Evolutionary conservation across 2,113 vertebrate species (phyloP).

Genomic region (Strix uralensis): DNA sequence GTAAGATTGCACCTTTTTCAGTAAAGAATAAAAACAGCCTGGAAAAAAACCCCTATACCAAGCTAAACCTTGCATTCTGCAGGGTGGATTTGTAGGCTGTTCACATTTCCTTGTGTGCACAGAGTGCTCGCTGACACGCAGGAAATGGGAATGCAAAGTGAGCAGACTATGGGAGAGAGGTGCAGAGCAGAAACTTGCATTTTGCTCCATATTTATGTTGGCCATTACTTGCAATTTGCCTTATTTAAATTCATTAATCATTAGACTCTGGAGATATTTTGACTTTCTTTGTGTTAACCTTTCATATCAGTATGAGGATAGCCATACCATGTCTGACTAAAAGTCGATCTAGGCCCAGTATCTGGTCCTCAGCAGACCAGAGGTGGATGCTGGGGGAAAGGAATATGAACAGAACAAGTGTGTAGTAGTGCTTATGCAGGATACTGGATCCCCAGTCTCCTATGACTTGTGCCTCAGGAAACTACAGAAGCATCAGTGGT

Average conservation of each 20-base stretch:
- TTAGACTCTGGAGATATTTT: neutral
- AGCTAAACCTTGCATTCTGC: neutral
- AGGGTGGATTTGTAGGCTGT: neutral
- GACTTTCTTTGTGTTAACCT: neutral
- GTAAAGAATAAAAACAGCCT: neutral
- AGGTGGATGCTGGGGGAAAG: neutral
- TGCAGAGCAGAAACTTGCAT: neutral
- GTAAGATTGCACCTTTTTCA: neutral
- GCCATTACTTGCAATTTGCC: neutral
- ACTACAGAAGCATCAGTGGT: neutral
- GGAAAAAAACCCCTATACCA: neutral
- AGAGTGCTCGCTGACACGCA: neutral
- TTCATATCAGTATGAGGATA: neutral
- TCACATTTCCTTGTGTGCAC: neutral
- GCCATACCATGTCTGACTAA: neutral
- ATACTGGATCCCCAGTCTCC: neutral
- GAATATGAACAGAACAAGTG: neutral
- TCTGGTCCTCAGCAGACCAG: neutral
- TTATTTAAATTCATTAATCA: neutral
- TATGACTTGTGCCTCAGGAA: neutral
- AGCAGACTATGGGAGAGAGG: neutral
- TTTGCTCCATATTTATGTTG: neutral
- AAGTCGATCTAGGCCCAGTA: neutral
- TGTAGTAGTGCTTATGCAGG: neutral
- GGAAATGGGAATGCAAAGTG: neutral